Evolutionary conservation across 2,113 vertebrate genomes (phyloP).

Genomic region (Eublepharis macularius): DNA sequence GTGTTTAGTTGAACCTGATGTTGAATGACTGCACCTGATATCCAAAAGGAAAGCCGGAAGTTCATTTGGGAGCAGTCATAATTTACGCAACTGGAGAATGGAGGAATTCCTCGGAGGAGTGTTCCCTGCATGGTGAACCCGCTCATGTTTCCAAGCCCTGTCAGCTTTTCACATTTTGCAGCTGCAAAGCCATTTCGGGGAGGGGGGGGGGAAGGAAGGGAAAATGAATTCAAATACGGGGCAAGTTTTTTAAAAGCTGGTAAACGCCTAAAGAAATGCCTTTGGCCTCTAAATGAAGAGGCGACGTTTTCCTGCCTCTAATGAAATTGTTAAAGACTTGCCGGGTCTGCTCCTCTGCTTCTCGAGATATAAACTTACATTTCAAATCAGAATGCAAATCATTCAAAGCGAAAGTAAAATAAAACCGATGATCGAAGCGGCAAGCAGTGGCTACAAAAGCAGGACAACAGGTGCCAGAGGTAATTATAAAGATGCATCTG

Average conservation of each 20-base stretch:
- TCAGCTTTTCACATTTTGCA: neutral
- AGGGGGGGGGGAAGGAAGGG: neutral
- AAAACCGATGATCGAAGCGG: constrained; percentile 58
- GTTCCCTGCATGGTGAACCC: neutral
- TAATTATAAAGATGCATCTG: constrained; percentile 83
- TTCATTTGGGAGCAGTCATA: neutral
- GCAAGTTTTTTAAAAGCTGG: neutral
- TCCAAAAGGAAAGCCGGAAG: neutral
- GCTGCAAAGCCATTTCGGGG: neutral
- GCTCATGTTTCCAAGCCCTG: no score
- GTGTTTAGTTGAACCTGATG: neutral
- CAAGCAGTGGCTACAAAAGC: constrained; percentile 62
- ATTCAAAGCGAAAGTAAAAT: constrained; percentile 28
- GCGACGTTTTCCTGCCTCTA: constrained; percentile 1
- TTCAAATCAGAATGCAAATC: constrained; percentile 56
- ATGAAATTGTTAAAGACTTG: constrained; percentile 2
- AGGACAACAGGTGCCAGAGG: constrained; percentile 70
- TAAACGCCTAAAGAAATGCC: neutral
- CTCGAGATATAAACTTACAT: neutral
- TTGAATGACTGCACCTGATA: no score
- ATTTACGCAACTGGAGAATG: neutral
- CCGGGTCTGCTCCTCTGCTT: constrained; percentile 17
- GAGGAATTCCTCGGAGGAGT: neutral
- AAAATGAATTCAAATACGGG: no score
- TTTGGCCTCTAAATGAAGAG: neutral